Evolutionary conservation across 2,888 invertebrate species (phyloP), one percentile per base, ranked within the genome.

Genomic region (Tipula unca): DNA sequence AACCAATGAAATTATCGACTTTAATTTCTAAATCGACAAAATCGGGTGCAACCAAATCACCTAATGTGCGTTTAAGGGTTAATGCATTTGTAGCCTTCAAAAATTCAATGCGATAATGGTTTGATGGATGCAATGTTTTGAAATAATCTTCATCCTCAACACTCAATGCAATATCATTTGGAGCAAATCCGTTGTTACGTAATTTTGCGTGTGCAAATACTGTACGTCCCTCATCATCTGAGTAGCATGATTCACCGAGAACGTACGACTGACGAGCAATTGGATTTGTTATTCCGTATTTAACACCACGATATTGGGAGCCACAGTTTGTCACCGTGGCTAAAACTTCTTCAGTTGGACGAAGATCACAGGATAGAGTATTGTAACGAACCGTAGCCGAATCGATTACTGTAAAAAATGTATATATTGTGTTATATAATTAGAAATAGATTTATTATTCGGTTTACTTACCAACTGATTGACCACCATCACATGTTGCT

Each of bases 181-280:
- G 29, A 8, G 29, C 3, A 1, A 32, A 83, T 14, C 35, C 35
- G 32, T 84, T 39, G 13, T 32, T 14, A 13, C 85, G 48, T 1
- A 85, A 35, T 48, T 86, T 86, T 13, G 86, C 85, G 85, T 89
- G 89, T 10, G 88, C 88, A 85, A 88, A 89, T 20, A 88, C 85
- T 0, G 89, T 89, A 10, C 87, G 87, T 1, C 89, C 89, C 0
- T 86, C 86, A 4, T 85, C 42, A 8, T 86, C 87, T 35, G 87
- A 87, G 39, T 89, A 89, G 86, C 89, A 89, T 0, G 89, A 88
- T 86, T 89, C 89, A 4, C 89, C 89, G 20, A 88, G 86, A 14
- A 89, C 87, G 35, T 87, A 87, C 0, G 88, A 87, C 5, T 87
- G 84, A 4, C 87, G 85, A 82, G 88, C 87, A 4, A 88, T 82